Evolutionary conservation across 2,888 invertebrate species (phyloP), one percentile per base, ranked within the genome.

Genomic region (Volucella bombylans): DNA sequence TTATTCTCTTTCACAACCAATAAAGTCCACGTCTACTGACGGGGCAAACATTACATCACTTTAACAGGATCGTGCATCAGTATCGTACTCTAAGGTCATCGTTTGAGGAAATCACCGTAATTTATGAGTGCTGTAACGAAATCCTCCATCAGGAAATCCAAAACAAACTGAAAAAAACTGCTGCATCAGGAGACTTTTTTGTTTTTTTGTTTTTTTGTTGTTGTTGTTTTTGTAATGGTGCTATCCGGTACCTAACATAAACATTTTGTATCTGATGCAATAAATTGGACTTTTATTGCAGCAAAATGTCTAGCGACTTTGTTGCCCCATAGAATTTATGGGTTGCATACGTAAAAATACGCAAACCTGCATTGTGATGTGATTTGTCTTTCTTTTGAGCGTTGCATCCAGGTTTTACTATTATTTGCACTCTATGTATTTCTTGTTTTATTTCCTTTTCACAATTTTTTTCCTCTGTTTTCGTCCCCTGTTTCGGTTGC

Each of bases 211-310:
- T 52, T 78, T 72, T 52, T 61, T 43, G 39, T 59, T 59, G n/a
- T n/a, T n/a, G n/a, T n/a, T n/a, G n/a, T 10, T 38, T 41, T 49
- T 10, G 39, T 2, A 11, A 47, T 45, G 11, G 15, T 47, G 38
- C 78, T 54, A 52, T 67, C 47, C 72, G 31, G 72, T 76, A n/a
- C n/a, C n/a, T n/a, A 50, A 67, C 85, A 76, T 80, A 85, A 85
- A 76, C 85, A 85, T 85, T 85, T 85, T 85, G 85, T 85, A 85
- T 85, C 85, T 85, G 85, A 85, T 85, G 85, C 85, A 85, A 85
- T 85, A 85, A 85, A 85, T 85, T 72, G 85, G 85, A 85, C 85
- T 85, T 85, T 85, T 85, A 85, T 85, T 85, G 85, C 85, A 85
- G 85, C 85, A 85, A 68, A 85, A 85, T 85, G 85, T 85, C 85